These are phyloP conservation scores for Chrysolina oricalcia DNA, from an alignment of 2,888 invertebrate genomes.

Conservation along the genomic window DNA sequence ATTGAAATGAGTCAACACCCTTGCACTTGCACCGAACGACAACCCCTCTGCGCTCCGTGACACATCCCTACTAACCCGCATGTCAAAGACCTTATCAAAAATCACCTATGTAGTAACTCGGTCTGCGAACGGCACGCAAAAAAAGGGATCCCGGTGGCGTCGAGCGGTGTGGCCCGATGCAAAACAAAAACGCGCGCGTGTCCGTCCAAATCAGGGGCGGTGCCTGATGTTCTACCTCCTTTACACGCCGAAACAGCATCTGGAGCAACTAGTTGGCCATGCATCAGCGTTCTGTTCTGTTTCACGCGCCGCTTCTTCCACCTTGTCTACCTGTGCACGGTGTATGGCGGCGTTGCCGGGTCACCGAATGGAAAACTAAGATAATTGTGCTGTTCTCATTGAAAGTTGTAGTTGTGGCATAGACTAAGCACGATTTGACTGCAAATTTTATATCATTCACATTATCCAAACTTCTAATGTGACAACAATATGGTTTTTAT, in stretches of 20 bases:
- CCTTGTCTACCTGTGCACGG: conserved; percentile 51
- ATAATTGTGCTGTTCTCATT: no score
- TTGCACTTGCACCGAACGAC: not conserved
- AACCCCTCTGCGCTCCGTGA: conserved; percentile 7
- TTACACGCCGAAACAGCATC: conserved; percentile 43
- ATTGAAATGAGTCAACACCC: not conserved
- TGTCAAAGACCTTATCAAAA: conserved; percentile 29
- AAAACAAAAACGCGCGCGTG: conserved; percentile 51
- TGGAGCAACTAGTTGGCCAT: conserved; percentile 49
- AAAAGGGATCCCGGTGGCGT: conserved; percentile 33
- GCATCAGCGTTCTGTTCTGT: conserved; percentile 45
- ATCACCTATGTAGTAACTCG: conserved; percentile 17
- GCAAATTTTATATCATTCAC: no score
- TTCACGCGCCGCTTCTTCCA: conserved; percentile 43
- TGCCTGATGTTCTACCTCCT: conserved; percentile 46
- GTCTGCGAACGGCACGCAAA: conserved; percentile 26
- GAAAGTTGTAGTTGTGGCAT: no score
- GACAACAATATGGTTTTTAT: no score
- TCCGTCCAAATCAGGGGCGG: conserved; percentile 52
- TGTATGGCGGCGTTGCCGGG: conserved; percentile 44
- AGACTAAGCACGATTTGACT: no score
- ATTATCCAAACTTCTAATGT: no score
- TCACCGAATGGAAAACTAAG: not conserved
- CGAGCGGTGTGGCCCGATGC: conserved; percentile 40
- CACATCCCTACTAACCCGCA: conserved; percentile 32